A percentile compares a stretch with the other conserved stretches of the same genome.
These are phyloP conservation scores for Anser cygnoides DNA, from an alignment of 2,113 vertebrate species.

Conservation along the genomic window DNA sequence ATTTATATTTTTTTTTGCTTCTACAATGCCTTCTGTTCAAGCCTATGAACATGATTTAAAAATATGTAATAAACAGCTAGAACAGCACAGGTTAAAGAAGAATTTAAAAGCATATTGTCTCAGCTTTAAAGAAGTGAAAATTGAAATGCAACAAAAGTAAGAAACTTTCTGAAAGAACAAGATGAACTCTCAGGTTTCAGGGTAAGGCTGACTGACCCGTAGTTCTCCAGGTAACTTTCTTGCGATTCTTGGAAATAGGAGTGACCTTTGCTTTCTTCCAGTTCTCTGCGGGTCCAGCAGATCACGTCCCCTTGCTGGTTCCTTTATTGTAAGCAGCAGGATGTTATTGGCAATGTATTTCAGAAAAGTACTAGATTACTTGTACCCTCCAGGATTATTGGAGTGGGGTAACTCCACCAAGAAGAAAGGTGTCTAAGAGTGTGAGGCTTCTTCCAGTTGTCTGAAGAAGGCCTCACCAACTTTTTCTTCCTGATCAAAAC, in stretches of 20 bases:
- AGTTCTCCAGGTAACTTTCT: neutral
- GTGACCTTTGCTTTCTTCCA: neutral
- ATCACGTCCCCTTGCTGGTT: neutral
- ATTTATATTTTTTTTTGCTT: neutral
- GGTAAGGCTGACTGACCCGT: neutral
- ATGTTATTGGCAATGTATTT: neutral
- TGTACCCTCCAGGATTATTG: accelerated
- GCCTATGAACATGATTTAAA: neutral
- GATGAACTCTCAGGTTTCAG: neutral
- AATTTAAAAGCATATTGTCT: neutral
- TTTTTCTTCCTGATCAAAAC: neutral
- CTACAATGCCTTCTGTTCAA: neutral
- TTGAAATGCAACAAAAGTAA: neutral
- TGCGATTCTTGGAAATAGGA: neutral
- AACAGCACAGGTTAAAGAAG: neutral
- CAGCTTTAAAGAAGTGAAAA: neutral
- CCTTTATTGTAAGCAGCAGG: neutral
- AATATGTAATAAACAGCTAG: too few species aligned
- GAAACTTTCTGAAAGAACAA: neutral
- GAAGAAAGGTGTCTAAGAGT: neutral
- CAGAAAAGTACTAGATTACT: neutral
- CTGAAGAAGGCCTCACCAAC: neutral
- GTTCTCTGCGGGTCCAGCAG: neutral
- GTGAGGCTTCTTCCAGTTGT: neutral
- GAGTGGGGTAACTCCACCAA: neutral